Evolutionary conservation across 2,888 invertebrate species (phyloP).

Genomic region (Clunio marinus): DNA sequence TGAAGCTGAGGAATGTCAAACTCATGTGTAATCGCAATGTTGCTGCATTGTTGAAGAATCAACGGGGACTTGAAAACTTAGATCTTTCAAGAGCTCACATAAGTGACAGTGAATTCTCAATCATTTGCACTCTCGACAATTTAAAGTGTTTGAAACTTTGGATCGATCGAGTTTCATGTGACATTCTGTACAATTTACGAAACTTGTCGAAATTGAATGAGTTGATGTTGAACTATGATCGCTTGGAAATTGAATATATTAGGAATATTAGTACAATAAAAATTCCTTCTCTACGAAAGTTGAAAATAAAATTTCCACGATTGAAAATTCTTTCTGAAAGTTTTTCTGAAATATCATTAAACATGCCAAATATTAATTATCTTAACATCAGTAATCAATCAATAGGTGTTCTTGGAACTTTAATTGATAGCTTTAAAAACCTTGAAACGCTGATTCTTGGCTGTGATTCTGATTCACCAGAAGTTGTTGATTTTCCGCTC

Average conservation of each 20-base stretch:
- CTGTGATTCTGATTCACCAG: constrained; percentile 20
- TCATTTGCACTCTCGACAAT: background rate
- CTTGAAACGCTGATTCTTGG: constrained; percentile 12
- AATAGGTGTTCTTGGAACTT: constrained; percentile 13
- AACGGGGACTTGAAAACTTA: background rate
- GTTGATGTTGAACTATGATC: background rate
- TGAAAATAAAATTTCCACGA: constrained; percentile 25
- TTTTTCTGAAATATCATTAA: background rate
- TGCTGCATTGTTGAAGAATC: background rate
- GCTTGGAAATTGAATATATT: constrained; percentile 25
- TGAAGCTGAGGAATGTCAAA: constrained; percentile 3
- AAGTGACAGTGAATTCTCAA: background rate
- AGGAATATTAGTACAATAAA: background rate
- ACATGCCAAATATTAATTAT: constrained; percentile 6
- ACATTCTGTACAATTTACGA: background rate
- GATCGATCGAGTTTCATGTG: constrained; percentile 22
- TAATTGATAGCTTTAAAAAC: constrained; percentile 13
- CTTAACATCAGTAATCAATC: constrained; percentile 23
- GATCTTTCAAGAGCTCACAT: constrained; percentile 23
- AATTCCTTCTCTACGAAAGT: background rate
- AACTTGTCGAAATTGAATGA: background rate
- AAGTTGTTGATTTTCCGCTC: constrained; percentile 16
- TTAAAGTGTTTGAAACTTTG: constrained; percentile 15
- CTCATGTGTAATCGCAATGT: constrained; percentile 12
- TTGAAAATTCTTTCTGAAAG: constrained; percentile 13